phyloP scores from a whole-genome alignment of 2,797 vertebrate species.

The Limnodromus scolopaceus region DNA sequence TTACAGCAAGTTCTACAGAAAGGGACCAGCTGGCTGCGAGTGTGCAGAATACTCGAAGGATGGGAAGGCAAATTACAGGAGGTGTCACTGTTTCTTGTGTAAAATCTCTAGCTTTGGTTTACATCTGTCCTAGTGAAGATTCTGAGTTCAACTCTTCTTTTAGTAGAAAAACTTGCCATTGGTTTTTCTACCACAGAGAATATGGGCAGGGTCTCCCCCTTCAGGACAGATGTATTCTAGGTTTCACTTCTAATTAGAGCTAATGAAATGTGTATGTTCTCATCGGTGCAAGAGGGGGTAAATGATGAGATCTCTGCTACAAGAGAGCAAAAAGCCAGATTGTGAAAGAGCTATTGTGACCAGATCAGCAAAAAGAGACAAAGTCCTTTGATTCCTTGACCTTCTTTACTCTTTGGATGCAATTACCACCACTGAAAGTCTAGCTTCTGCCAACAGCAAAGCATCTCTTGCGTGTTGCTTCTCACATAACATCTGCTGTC shows the following conservation, averaged over 20 bases:
- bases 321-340: background rate
- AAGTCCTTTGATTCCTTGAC: slow-evolving; percentile 20
- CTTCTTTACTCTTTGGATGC: slow-evolving; percentile 12
- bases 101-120: background rate
- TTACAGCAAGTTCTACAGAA: background rate
- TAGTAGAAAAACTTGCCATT: background rate
- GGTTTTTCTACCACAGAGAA: background rate
- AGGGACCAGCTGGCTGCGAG: background rate
- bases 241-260: background rate
- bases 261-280: background rate
- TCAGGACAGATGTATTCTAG: background rate
- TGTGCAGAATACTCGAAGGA: background rate
- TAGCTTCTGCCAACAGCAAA: slow-evolving; percentile 43
- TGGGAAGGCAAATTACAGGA: background rate
- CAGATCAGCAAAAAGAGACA: background rate
- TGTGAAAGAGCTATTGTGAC: background rate
- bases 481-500: slow-evolving; percentile 67
- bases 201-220: background rate
- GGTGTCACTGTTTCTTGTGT: background rate
- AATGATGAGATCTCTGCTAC: background rate
- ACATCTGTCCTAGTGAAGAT: background rate
- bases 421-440: slow-evolving; percentile 33
- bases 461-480: background rate
- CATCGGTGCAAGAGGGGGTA: background rate
- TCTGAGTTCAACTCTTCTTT: background rate